Conservation (phyloP, 2,113 vertebrate species). For the Peromyscus californicus region DNA sequence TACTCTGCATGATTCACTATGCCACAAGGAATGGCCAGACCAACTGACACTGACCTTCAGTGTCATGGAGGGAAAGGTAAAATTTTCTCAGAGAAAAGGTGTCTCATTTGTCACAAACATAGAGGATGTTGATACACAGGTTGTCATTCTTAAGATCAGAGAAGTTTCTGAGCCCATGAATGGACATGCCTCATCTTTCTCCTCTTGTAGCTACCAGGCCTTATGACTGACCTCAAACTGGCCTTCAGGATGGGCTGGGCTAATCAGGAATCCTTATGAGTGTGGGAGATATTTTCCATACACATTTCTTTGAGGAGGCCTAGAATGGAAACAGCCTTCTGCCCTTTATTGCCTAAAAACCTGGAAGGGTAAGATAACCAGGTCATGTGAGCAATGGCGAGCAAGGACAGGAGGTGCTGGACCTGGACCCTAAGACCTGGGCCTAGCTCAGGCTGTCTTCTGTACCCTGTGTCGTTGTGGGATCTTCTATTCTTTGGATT, state of each 20-base stretch:
- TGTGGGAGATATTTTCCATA: not conserved
- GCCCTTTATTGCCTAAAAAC: not conserved
- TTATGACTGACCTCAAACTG: not conserved
- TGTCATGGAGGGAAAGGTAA: not conserved
- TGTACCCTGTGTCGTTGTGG: not conserved
- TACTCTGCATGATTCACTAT: not conserved
- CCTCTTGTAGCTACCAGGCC: not conserved
- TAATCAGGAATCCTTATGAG: not conserved
- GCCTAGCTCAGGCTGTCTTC: not conserved
- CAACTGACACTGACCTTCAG: not conserved
- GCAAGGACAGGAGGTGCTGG: not conserved
- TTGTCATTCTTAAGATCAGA: not conserved
- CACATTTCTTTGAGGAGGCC: accelerated
- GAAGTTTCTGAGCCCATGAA: not conserved
- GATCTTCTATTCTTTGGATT: not conserved
- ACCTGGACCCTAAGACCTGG: not conserved
- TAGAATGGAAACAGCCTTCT: too few species aligned
- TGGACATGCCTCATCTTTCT: not conserved
- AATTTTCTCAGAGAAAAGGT: not conserved
- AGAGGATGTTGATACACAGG: not conserved
- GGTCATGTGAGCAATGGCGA: accelerated
- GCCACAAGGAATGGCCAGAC: not conserved
- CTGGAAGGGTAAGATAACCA: not conserved
- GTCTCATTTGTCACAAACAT: not conserved
- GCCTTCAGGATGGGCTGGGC: not conserved